Base-by-base conservation (phyloP, 2,113 vertebrate genomes). In the Coturnix japonica region DNA sequence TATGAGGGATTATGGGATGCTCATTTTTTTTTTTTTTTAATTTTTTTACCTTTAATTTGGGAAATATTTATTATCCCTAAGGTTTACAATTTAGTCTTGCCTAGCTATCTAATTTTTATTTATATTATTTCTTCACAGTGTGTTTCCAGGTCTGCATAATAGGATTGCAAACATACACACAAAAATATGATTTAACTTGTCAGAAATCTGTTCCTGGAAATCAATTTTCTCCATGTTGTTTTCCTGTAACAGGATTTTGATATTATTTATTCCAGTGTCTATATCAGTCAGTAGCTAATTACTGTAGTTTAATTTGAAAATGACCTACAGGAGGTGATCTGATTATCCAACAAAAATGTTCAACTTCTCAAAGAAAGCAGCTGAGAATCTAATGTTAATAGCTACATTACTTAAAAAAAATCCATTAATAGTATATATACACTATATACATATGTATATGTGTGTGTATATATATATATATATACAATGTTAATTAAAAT, bases 361-460 rank as follows among this genome's bases (percentile, higher is more conserved):
- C 72, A 87, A 91, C 57, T 75, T 95, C 51, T 67, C 54, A 47
- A 70, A 79, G 30, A 91, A 94, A 82, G 90, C 80, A 65, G 26
- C 23, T 75, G 57, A 76, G 49, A 85, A 81, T 65, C 49, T 83
- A 89, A 30, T 72, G 23, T 23, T 57, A 86, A 17, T 31, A 43
- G 10, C 26, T 87, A 53, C 6, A 35, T 66, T 39, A 43, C 7
- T 73, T 10, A 59, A 71, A 30, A 75, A 75, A 89, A 73, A 43
- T 41, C 11, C 25, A 60, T 25, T 6, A 73, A 70, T n/a, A 64
- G 39, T n/a, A 39, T 39, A 17, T 72, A 30, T 53, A 44, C 39
- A 37, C 37, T 37, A 37, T 43, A 43, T 43, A 43, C 14, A 43
- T 43, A 43, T 43, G 15, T 37, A 37, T 37, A 37, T 37, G 37